Conservation (phyloP, 92 coral and sea anemone species). For the Palythoa heliodiscus region DNA sequence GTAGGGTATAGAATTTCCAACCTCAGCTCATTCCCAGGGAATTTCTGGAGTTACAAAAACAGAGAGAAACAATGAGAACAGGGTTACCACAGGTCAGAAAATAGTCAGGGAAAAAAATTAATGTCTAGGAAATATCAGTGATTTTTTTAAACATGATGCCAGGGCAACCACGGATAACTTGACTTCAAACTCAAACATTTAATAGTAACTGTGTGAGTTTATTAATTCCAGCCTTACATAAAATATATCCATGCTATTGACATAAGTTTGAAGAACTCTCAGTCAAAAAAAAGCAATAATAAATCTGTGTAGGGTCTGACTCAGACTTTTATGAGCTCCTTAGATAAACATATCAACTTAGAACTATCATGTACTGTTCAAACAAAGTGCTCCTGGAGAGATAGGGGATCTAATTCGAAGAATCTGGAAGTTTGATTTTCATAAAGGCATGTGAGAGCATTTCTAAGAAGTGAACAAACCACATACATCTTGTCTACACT, state of each 20-base stretch:
- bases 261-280: conserved; percentile 3
- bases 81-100: not conserved
- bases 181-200: too few species aligned
- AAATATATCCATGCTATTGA: not conserved
- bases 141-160: too few species aligned
- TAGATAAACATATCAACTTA: not conserved
- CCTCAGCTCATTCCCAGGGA: not conserved
- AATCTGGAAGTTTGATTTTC: conserved; percentile 43
- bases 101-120: too few species aligned
- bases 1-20: conserved; percentile 4
- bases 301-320: not conserved
- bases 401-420: conserved; percentile 40
- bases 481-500: conserved; percentile 54
- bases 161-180: too few species aligned
- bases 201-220: too few species aligned
- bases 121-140: too few species aligned
- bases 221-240: too few species aligned
- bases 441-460: conserved; percentile 34
- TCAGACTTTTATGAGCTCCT: not conserved
- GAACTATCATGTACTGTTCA: conserved; percentile 21
- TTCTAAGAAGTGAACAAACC: conserved; percentile 49
- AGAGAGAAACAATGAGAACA: not conserved
- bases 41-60: not conserved
- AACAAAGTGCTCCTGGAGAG: conserved; percentile 41
- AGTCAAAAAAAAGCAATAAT: conserved; percentile 1